These are phyloP conservation scores for Cardiocondyla obscurior DNA, from an alignment of 1,140 invertebrate genomes.

Conservation along the genomic window DNA sequence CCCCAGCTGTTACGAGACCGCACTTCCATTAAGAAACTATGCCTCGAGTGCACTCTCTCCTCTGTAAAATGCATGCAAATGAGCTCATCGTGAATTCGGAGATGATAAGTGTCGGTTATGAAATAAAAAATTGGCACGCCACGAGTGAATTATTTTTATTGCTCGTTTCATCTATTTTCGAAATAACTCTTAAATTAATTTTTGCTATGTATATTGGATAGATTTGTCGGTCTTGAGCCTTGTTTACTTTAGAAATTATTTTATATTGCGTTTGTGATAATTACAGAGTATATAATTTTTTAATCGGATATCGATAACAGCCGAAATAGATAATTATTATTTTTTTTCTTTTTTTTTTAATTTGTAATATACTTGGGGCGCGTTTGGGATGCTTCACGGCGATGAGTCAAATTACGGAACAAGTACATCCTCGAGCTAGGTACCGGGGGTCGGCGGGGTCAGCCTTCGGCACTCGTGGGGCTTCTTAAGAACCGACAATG, in stretches of 20 bases:
- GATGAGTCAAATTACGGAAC: constrained; percentile 57
- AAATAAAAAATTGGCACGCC: not conserved
- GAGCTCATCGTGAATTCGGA: constrained; percentile 7
- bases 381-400: constrained; percentile 5
- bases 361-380: not conserved
- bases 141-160: not conserved
- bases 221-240: not conserved
- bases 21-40: constrained; percentile 69
- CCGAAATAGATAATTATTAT: constrained; percentile 1
- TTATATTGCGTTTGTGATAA: not conserved
- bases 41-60: constrained; percentile 56
- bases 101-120: not conserved
- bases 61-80: constrained; percentile 39
- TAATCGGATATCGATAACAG: not conserved
- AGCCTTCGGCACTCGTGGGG: constrained; percentile 44
- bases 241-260: not conserved
- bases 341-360: no score
- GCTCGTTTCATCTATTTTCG: not conserved
- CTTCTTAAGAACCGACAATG: constrained; percentile 63
- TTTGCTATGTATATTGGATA: not conserved
- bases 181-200: not conserved
- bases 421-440: constrained; percentile 49
- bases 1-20: constrained; percentile 59
- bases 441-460: constrained; percentile 28
- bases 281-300: not conserved